Percentiles rank a stretch among this genome's conserved stretches.
Conservation (phyloP, 2,888 invertebrate genomes). For the Melitaea athalia region DNA sequence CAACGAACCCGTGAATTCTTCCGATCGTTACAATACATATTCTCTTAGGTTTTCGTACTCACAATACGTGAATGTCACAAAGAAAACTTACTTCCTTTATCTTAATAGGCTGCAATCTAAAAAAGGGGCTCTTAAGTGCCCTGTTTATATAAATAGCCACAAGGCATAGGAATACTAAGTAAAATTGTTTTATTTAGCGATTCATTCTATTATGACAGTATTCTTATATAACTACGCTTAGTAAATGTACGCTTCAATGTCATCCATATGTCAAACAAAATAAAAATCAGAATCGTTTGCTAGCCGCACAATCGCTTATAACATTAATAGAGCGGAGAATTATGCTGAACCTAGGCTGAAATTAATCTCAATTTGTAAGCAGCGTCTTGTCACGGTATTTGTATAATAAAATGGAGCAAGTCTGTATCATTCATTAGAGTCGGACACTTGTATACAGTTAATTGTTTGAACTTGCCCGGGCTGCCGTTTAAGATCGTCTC, state of each 20-base stretch:
- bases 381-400: constrained; percentile 78
- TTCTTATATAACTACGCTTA: neutral
- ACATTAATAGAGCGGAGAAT: constrained; percentile 20
- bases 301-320: neutral
- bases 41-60: constrained; percentile 35
- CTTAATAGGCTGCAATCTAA: constrained; percentile 46
- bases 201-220: constrained; percentile 45
- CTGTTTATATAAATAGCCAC: constrained; percentile 60
- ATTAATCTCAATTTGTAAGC: constrained; percentile 80
- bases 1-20: constrained; percentile 48
- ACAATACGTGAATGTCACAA: constrained; percentile 43
- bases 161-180: constrained; percentile 58
- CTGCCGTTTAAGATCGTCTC: constrained; percentile 78
- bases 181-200: constrained; percentile 59
- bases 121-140: constrained; percentile 47
- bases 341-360: constrained; percentile 61
- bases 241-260: neutral
- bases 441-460: constrained; percentile 81
- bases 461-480: constrained; percentile 80
- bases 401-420: constrained; percentile 77
- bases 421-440: constrained; percentile 80
- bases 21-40: constrained; percentile 37
- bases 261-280: constrained; percentile 3
- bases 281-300: constrained; percentile 22
- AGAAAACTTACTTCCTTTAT: constrained; percentile 31